Conservation (phyloP, 2,888 invertebrate genomes). For the Erpobdella octoculata region DNA sequence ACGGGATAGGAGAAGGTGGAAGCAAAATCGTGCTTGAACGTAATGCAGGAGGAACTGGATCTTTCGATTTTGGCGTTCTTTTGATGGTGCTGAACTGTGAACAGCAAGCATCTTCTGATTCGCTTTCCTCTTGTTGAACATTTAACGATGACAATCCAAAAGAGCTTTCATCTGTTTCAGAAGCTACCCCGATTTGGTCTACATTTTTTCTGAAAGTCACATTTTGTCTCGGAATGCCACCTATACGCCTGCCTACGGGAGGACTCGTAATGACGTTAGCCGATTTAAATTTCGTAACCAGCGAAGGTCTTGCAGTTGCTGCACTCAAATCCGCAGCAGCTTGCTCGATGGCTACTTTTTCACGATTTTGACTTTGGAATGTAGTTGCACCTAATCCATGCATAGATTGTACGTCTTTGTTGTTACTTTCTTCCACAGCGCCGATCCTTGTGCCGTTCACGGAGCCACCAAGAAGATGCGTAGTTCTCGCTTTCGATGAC, state of each 20-base stretch:
- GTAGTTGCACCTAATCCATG: neutral
- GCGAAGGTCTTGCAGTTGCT: neutral
- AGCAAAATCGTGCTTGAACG: neutral
- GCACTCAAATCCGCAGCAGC: no score
- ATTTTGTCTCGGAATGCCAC: neutral
- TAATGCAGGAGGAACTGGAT: neutral
- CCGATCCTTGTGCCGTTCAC: neutral
- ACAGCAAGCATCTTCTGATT: conserved; percentile 19
- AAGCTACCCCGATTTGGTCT: neutral
- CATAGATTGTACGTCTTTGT: neutral
- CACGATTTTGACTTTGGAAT: neutral
- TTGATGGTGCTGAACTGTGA: conserved; percentile 18
- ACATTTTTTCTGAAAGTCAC: neutral
- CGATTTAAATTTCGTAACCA: neutral
- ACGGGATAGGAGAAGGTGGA: neutral
- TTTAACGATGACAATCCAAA: neutral
- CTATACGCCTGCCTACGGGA: neutral
- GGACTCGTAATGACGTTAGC: neutral
- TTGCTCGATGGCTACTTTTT: neutral
- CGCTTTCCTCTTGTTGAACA: neutral
- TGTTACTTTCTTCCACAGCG: neutral
- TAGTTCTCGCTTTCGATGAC: neutral
- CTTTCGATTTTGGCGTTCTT: conserved; percentile 4
- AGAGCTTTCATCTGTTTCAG: neutral
- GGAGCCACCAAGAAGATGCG: neutral